Base-by-base conservation (phyloP, 2,888 invertebrate species). In the Xiphydria camelus region DNA sequence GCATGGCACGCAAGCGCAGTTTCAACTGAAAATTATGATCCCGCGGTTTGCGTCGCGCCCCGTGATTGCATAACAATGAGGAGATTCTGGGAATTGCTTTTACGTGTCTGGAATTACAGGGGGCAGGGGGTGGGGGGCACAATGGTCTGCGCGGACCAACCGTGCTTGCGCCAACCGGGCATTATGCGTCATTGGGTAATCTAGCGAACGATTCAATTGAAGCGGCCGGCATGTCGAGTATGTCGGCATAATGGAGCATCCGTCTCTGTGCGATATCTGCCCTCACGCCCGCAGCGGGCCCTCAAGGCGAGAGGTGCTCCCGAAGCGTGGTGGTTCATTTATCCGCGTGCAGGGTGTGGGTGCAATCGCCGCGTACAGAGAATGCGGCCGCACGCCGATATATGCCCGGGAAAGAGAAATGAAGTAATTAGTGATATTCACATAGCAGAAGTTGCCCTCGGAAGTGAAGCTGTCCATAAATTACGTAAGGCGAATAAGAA, bases 131-230 rank as follows among this genome's bases (percentile, higher is more conserved):
- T n/a, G n/a, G n/a, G n/a, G 51, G 60, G 54, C 62, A 69, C 69
- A 69, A 71, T 70, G 60, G 68, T 54, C 58, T 53, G 59, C 58
- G 12, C 29, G 29, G 29, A 12, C 29, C 29, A 12, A 14, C 14
- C 5, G 29, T 12, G 55, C 61, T 58, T 55, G 57, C 59, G 53
- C 4, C 29, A 29, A 29, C 29, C 29, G 45, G 50, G 59, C 70
- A 72, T 73, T 68, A 73, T 72, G 70, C 73, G 66, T 73, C 73
- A 73, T 71, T 72, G 72, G 70, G 61, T 73, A 74, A 74, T 73
- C 73, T 69, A 67, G 66, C 63, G 66, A 70, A 69, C 68, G 72
- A 73, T 74, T 74, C 73, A 72, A 73, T 73, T 69, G 68, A 70
- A 68, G 57, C 68, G 57, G 55, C 49, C 57, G 73, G 73, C 66